Percentiles rank a stretch among this genome's conserved stretches.
phyloP scores from a whole-genome alignment of 23 tunicate species.

The Styela plicata region DNA sequence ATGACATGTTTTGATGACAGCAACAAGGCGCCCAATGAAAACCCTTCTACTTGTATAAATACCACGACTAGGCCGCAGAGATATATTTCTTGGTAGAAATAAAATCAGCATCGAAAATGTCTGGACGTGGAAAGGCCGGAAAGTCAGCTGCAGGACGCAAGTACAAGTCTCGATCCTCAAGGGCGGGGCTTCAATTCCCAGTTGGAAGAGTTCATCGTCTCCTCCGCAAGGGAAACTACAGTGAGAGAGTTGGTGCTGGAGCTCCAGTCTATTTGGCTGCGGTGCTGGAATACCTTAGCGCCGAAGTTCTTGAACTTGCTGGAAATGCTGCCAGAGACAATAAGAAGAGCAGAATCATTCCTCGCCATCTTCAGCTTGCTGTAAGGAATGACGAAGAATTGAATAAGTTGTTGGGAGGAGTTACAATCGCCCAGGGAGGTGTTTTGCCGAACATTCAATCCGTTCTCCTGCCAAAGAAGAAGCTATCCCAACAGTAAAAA shows the following conservation, averaged over 20 bases:
- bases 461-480: slow-evolving; percentile 32
- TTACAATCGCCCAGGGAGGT: slow-evolving; percentile 33
- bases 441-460: slow-evolving; percentile 30
- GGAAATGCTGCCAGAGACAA: slow-evolving; percentile 28
- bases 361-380: slow-evolving; percentile 23
- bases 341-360: slow-evolving; percentile 23
- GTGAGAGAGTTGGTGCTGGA: slow-evolving; percentile 24
- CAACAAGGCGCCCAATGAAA: too few species aligned
- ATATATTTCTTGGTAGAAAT: neutral
- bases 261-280: slow-evolving; percentile 25
- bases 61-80: neutral
- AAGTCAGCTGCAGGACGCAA: neutral
- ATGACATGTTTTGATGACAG: neutral
- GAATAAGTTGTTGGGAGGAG: slow-evolving; percentile 8
- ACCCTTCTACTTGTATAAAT: neutral
- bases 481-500: neutral
- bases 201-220: slow-evolving; percentile 36
- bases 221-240: slow-evolving; percentile 30
- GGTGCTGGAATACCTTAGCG: slow-evolving; percentile 20
- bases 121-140: slow-evolving; percentile 19
- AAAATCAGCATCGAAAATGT: neutral
- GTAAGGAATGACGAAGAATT: slow-evolving; percentile 16
- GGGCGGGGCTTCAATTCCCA: slow-evolving; percentile 38
- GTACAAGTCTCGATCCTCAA: slow-evolving; percentile 14
- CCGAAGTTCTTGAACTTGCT: slow-evolving; percentile 22